Conservation (phyloP, 2,888 invertebrate genomes). For the Thysanoteuthis rhombus region DNA sequence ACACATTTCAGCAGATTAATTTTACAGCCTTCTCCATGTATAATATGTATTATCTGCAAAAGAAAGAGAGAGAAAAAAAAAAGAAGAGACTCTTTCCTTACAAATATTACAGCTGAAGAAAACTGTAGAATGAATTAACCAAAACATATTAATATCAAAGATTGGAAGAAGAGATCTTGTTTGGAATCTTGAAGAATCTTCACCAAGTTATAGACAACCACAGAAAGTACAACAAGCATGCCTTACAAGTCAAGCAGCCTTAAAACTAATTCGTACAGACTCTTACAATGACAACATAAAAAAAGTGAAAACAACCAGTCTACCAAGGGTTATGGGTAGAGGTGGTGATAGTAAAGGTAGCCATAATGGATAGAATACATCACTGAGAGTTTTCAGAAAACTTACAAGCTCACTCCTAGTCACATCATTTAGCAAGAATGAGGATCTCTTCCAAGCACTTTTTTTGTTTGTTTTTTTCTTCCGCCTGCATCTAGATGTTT, state of each 20-base stretch:
- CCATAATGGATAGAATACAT: background rate
- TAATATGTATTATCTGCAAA: no score
- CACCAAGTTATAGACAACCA: no score
- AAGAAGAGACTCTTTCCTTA: no score
- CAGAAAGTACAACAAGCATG: background rate
- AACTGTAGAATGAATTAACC: no score
- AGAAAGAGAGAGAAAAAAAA: no score
- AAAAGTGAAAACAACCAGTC: background rate
- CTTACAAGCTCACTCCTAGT: background rate
- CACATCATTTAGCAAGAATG: background rate
- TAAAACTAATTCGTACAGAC: background rate
- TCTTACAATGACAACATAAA: background rate
- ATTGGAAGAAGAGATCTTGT: no score
- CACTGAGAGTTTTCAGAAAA: background rate
- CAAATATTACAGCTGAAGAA: no score
- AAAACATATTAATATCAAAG: no score
- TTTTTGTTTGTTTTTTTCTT: constrained; percentile 12
- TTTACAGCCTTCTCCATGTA: no score
- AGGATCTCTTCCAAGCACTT: background rate
- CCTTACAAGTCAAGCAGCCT: background rate
- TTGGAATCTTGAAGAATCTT: no score
- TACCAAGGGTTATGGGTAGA: background rate
- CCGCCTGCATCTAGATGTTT: constrained; percentile 12
- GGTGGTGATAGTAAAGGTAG: background rate
- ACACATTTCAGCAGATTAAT: no score